Evolutionary conservation across 37 sponge, comb jelly and placozoan genomes (phyloP), one percentile per base, ranked within the genome.

Genomic region (Geodia barretti): DNA sequence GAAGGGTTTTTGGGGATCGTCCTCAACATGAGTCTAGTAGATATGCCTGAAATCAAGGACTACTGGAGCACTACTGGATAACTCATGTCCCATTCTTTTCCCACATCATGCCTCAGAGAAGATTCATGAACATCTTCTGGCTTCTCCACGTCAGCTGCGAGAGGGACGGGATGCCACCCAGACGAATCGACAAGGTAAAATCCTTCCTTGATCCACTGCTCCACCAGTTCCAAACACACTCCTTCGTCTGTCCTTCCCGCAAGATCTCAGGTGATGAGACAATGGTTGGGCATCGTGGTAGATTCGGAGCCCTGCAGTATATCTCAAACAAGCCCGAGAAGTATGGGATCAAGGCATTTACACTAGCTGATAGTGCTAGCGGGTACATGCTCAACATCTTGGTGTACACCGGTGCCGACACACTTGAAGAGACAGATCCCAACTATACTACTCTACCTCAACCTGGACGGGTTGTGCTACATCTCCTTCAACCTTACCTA

Each of bases 21-120:
- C 64, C 64, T 5, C 3, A 5, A 62, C 26, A 62, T 62, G 64
- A 28, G 90, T 42, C 32, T 79, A 31, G 80, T 86, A 25, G 29
- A 54, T 11, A 8, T 58, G 1, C 72, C 86, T 37, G 64, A 62
- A 28, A 62, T 62, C 4, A 28, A 62, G 26, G 64, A 2, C 3
- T 62, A 62, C 64, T 62, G 64, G 64, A 62, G 26, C 26, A 62
- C 64, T n/a, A n/a, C n/a, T n/a, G n/a, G 64, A 62, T 9, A 3
- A 28, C 64, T 28, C 19, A 19, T 11, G 26, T 62, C 26, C 8
- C 54, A 24, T 73, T 39, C 17, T 73, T 73, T 8, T 21, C 3
- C 3, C 20, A 14, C 4, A 26, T 73, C 30, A 4, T 73, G 41
- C 39, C 74, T n/a, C n/a, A n/a, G n/a, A n/a, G n/a, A n/a, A n/a